Percentiles rank a stretch among this genome's conserved stretches.
phyloP scores from a whole-genome alignment of 2,888 invertebrate genomes.

The Anthrax anthrax region DNA sequence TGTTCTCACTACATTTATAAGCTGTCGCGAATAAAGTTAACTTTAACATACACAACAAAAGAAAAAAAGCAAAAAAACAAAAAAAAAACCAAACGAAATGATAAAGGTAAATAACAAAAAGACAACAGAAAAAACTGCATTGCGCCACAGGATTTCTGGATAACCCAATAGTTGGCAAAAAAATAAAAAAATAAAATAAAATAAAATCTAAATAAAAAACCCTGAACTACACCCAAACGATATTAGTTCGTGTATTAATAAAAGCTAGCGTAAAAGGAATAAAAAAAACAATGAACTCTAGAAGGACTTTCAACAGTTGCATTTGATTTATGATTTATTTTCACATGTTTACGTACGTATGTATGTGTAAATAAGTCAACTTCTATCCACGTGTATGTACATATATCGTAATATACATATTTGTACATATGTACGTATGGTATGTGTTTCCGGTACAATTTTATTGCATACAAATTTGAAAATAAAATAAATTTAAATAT shows the following conservation, averaged over 20 bases:
- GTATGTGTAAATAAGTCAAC: not conserved
- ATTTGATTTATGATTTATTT: conserved; percentile 6
- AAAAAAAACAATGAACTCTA: not conserved
- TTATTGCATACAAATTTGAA: no score
- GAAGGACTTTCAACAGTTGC: conserved; percentile 6
- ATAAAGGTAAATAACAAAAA: no score
- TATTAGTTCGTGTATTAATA: no score
- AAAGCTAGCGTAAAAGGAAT: not conserved
- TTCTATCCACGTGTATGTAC: no score
- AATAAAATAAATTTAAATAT: no score
- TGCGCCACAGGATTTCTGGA: conserved; percentile 1
- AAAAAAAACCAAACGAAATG: not conserved
- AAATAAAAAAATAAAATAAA: no score
- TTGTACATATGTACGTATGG: no score
- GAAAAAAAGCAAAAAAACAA: no score
- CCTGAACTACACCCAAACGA: conserved; percentile 1
- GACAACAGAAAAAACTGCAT: conserved; percentile 1
- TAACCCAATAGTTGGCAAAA: not conserved
- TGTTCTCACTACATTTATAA: not conserved
- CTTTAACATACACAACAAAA: not conserved
- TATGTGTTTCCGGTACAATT: no score
- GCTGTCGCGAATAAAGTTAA: not conserved
- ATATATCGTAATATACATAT: no score
- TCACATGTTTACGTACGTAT: not conserved
- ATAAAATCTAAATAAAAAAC: no score